Base-by-base conservation (phyloP, 2,888 invertebrate species). In the Hirtodrosophila alboralis region DNA sequence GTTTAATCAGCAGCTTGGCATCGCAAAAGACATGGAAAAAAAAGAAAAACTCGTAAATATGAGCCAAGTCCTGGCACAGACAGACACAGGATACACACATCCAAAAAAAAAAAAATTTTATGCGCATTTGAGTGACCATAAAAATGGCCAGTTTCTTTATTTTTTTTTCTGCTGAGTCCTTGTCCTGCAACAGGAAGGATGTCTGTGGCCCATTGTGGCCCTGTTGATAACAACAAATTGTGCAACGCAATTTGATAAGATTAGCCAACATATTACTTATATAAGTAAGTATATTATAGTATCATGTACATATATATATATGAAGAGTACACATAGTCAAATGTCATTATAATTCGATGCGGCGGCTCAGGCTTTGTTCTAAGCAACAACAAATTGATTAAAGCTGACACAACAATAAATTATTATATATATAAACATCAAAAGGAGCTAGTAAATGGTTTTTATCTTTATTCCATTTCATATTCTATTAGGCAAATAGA, bases 1-100 rank as follows among this genome's bases (percentile, higher is more conserved):
- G 79, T 89, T 87, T 88, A 86, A 88, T 89, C 89, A 88, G 89
- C 80, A 87, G 75, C 84, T 75, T 78, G 62, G 73, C 73, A 79
- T 75, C 83, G 38, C 12, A n/a, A n/a, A n/a, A n/a, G 18, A 5
- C 54, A 41, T 34, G 27, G 34, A 45, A 48, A 64, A 40, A 38
- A 60, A 40, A 23, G 28, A 48, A 33, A 67, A 31, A 54, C 59
- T 83, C 81, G 62, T 86, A 86, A 86, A 86, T 80, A 70, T 68
- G 72, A 57, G 54, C 52, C 49, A 43, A 69, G 63, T 51, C 28
- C 43, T 56, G 59, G 45, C 44, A 56, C 23, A 12, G 30, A 30
- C 36, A 56, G 31, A 44, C 40, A 36, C 23, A 34, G 3, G 8
- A 27, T 14, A 58, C 21, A 43, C 30, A 53, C 49, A 48, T 47